Percentiles rank a stretch among this genome's conserved stretches.
Conservation (phyloP, 2,888 invertebrate species). For the Neria commutata region DNA sequence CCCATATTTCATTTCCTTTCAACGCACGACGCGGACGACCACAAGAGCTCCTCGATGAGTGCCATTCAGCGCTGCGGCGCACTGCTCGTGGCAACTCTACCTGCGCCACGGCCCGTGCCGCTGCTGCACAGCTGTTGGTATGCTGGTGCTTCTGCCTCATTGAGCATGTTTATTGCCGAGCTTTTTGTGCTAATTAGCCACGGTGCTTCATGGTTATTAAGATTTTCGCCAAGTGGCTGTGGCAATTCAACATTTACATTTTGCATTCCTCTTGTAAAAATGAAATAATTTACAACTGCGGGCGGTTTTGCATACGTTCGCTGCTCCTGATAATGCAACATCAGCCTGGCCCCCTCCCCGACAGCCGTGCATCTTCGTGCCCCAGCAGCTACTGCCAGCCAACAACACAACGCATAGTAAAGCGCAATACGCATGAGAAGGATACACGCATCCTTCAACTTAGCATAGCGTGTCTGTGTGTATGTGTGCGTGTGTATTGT, state of each 20-base stretch:
- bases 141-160: constrained; percentile 44
- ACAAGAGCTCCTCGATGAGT: constrained; percentile 4
- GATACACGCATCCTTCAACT: constrained; percentile 20
- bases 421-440: constrained; percentile 3
- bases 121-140: neutral
- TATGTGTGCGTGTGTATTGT: constrained; percentile 12
- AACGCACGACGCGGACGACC: constrained; percentile 1
- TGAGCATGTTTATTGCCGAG: constrained; percentile 59
- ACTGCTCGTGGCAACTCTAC: too few species aligned
- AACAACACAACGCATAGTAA: constrained; percentile 14
- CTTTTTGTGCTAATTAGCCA: constrained; percentile 60
- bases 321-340: too few species aligned
- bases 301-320: constrained; percentile 2
- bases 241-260: constrained; percentile 19
- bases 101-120: neutral
- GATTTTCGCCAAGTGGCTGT: constrained; percentile 57
- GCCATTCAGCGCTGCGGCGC: neutral
- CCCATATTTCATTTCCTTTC: neutral
- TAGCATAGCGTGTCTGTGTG: too few species aligned
- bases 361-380: too few species aligned
- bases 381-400: too few species aligned
- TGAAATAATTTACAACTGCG: constrained; percentile 20
- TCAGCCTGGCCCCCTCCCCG: too few species aligned
- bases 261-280: constrained; percentile 29
- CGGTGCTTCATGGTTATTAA: constrained; percentile 59